These are phyloP conservation scores for Brachionus manjavacas DNA, from an alignment of 1,140 invertebrate genomes.

Conservation along the genomic window DNA sequence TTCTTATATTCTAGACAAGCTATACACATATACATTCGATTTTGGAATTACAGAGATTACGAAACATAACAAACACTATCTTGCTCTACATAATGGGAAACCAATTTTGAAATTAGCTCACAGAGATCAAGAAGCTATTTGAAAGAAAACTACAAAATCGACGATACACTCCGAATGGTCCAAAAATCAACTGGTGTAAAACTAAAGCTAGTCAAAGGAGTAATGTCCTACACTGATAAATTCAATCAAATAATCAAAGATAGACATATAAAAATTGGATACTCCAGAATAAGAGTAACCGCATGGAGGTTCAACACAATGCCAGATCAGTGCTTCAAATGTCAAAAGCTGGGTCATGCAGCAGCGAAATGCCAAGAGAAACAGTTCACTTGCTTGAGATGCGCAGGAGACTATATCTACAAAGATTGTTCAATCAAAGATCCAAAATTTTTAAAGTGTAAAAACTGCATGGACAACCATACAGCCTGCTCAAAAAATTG, in stretches of 20 bases:
- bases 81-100: too few species aligned
- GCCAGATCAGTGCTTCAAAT: conserved; percentile 1
- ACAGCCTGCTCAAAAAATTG: too few species aligned
- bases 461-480: too few species aligned
- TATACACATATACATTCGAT: neutral
- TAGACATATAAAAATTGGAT: neutral
- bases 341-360: neutral
- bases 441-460: neutral
- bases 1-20: neutral
- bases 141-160: neutral
- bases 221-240: neutral
- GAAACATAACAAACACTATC: neutral
- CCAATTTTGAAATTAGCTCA: neutral
- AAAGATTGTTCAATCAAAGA: neutral
- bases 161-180: neutral
- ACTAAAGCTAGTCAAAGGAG: neutral
- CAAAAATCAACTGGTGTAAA: neutral
- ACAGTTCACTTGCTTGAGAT: neutral
- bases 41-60: neutral
- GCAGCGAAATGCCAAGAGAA: neutral
- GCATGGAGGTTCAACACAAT: neutral
- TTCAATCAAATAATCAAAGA: neutral
- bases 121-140: neutral
- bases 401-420: neutral
- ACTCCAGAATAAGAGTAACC: neutral